These are phyloP conservation scores for Champsocephalus gunnari DNA, from an alignment of 2,797 vertebrate species.

Conservation along the genomic window DNA sequence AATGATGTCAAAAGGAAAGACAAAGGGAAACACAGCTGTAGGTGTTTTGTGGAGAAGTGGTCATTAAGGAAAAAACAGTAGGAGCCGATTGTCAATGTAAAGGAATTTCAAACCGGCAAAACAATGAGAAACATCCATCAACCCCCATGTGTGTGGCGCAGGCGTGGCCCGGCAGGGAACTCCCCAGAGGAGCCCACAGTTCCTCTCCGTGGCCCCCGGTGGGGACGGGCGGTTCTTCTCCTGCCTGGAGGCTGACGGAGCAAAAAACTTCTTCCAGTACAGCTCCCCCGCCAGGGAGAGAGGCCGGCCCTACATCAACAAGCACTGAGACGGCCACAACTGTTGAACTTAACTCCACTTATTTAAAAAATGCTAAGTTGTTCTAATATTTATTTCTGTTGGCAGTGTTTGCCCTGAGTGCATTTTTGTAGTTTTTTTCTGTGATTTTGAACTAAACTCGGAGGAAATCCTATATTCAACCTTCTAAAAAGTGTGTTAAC, in stretches of 20 bases:
- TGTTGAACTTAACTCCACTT: background rate
- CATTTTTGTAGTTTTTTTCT: background rate
- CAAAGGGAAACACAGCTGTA: constrained; percentile 28
- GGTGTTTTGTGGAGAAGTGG: constrained; percentile 33
- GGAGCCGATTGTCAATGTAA: constrained; percentile 51
- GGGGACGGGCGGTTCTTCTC: constrained; percentile 76
- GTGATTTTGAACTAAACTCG: background rate
- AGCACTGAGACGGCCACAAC: constrained; percentile 56
- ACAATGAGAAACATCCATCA: constrained; percentile 60
- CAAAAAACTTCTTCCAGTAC: constrained; percentile 82
- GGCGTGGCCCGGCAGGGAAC: constrained; percentile 63
- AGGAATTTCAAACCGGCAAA: constrained; percentile 44
- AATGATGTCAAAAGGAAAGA: constrained; percentile 24
- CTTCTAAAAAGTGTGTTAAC: background rate
- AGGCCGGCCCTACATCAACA: constrained; percentile 51
- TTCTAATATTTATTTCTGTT: constrained; percentile 5
- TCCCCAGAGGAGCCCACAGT: constrained; percentile 73
- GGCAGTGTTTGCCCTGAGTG: background rate
- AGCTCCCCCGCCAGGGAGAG: constrained; percentile 74
- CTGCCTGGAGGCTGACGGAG: constrained; percentile 70
- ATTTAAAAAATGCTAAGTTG: background rate
- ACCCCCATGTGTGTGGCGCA: constrained; percentile 50
- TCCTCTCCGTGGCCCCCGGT: constrained; percentile 54
- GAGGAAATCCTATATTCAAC: background rate
- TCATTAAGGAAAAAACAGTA: constrained; percentile 31